Percentiles rank a stretch among this genome's conserved stretches.
These are phyloP conservation scores for Octomys mimax DNA, from an alignment of 2,797 vertebrate genomes.

Conservation along the genomic window DNA sequence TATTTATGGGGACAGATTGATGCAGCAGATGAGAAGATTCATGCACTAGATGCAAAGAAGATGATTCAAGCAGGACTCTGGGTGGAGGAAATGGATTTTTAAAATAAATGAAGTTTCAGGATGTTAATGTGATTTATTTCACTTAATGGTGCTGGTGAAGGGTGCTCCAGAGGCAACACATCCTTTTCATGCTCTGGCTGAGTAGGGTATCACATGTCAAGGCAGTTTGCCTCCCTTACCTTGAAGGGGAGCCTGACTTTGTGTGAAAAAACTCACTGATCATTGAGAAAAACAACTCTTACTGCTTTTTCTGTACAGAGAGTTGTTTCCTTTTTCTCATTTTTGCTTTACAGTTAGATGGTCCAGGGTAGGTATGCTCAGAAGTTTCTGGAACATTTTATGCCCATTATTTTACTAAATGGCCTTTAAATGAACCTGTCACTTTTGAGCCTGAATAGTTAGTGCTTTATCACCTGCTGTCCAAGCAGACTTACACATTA, in stretches of 20 bases:
- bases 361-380: not conserved
- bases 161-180: conserved; percentile 50
- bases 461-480: conserved; percentile 47
- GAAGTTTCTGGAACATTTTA: conserved; percentile 30
- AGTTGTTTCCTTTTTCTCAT: not conserved
- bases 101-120: conserved; percentile 75
- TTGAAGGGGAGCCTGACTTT: conserved; percentile 60
- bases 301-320: conserved; percentile 46
- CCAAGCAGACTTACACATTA: conserved; percentile 55
- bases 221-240: conserved; percentile 52
- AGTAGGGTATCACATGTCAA: not conserved
- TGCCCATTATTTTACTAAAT: conserved; percentile 39
- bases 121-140: conserved; percentile 74
- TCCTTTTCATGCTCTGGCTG: not conserved
- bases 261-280: conserved; percentile 32
- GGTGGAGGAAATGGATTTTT: conserved; percentile 66
- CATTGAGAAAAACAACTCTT: conserved; percentile 15
- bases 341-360: conserved; percentile 50
- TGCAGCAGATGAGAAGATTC: conserved; percentile 72
- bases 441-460: conserved; percentile 48
- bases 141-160: conserved; percentile 54
- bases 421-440: conserved; percentile 65
- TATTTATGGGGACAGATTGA: conserved; percentile 71
- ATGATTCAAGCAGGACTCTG: conserved; percentile 66
- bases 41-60: conserved; percentile 67